These are phyloP conservation scores for Hemibagrus guttatus DNA, from an alignment of 2,797 vertebrate genomes.

Conservation along the genomic window DNA sequence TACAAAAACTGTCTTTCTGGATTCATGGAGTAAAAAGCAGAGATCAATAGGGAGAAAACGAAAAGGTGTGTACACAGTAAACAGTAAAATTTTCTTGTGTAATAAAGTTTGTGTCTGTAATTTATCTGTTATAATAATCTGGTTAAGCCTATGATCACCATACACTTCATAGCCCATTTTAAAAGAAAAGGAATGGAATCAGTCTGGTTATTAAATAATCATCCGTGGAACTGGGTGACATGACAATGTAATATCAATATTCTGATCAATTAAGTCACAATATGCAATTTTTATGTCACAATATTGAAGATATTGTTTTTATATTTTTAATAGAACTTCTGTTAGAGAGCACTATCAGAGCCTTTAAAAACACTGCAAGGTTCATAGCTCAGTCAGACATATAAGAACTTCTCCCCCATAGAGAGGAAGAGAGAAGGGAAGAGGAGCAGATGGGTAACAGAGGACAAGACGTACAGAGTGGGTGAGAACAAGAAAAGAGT, in stretches of 20 bases:
- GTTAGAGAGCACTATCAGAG: not conserved
- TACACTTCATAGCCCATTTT: not conserved
- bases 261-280: not conserved
- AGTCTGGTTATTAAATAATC: not conserved
- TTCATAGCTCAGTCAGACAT: not conserved
- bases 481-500: not conserved
- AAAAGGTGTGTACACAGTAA: constrained; percentile 5
- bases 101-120: not conserved
- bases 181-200: not conserved
- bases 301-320: not conserved
- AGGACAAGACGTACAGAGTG: not conserved
- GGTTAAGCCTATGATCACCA: not conserved
- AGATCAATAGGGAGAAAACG: not conserved
- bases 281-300: not conserved
- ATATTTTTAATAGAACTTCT: not conserved
- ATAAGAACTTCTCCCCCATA: not conserved
- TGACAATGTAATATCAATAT: not conserved
- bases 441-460: not conserved
- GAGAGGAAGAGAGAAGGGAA: not conserved
- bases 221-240: not conserved
- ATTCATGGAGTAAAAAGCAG: not conserved
- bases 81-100: not conserved
- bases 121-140: too few species aligned
- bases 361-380: not conserved
- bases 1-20: constrained; percentile 8